Base-by-base conservation (phyloP, 1,140 invertebrate species). In the Limonius californicus region DNA sequence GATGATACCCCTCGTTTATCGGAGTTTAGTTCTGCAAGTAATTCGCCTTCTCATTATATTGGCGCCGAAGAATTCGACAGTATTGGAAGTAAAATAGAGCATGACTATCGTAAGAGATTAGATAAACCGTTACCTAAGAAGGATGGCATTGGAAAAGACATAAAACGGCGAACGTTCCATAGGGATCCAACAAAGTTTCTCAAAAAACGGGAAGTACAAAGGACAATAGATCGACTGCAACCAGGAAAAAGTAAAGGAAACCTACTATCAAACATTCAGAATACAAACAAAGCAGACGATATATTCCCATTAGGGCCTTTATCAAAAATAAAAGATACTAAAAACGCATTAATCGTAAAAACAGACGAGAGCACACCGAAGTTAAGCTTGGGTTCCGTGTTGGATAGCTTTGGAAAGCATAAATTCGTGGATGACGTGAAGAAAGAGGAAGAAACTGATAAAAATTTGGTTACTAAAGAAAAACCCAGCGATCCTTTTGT, bases 181-280 rank as follows among this genome's bases (percentile, higher is more conserved):
- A 64, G 79, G 76, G 64, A 67, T 74, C 63, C 73, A 57, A 54
- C 75, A 64, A 68, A 83, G 76, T 70, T 74, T 81, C 60, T 72
- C 79, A 7, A 83, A 85, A 83, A 86, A 72, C 82, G 87, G 68
- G 89, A 91, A 77, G 81, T 90, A 54, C 89, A 91, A 74, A 80
- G 89, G 63, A 92, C 89, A 1, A 92, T 91, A 59, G 89, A 92
- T 61, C 79, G 90, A 43, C 75, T 92, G 18, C 90, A 92, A 69
- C 90, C 89, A 7, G 90, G 89, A 2, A 91, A 92, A 78, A 87
- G 89, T 66, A 92, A 92, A 78, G 89, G 90, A 1, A 92, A 91
- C 79, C 78, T 92, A n/a, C 78, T 91, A 14, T 78, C 79, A 8
- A 83, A 80, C 72, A 71, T 82, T 32, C 77, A 78, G 58, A 82